Percentiles rank a stretch among this genome's conserved stretches.
Conservation (phyloP, 2,888 invertebrate species). For the Sphecodes monilicornis region DNA sequence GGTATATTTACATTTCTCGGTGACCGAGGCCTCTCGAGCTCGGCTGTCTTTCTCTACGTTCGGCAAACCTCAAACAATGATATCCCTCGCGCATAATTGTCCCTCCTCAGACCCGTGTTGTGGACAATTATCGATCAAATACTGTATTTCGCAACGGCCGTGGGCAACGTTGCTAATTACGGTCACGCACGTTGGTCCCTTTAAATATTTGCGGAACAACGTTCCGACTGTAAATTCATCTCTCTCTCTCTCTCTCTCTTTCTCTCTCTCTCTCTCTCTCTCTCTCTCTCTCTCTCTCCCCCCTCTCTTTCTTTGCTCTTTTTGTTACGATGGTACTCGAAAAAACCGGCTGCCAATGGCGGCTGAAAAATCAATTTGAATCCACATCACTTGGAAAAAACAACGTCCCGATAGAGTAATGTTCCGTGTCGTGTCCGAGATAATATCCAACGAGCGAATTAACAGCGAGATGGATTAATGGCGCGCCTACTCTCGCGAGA, state of each 20-base stretch:
- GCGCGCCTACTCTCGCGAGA: neutral
- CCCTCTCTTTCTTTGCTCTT: neutral
- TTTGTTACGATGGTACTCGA: neutral
- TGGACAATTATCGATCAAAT: no score
- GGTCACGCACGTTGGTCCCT: neutral
- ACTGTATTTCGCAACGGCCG: neutral
- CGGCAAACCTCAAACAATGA: no score
- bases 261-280: neutral
- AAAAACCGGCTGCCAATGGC: slow-evolving; percentile 25
- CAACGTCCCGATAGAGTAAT: neutral
- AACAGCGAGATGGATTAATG: slow-evolving; percentile 15
- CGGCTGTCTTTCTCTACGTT: no score
- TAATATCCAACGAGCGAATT: slow-evolving; percentile 16
- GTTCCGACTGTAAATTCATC: slow-evolving; percentile 10
- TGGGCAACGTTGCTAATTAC: neutral
- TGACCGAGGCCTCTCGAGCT: no score
- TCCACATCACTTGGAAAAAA: neutral
- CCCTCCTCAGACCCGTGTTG: no score
- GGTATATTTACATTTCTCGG: no score
- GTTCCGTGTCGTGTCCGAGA: neutral
- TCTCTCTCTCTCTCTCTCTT: neutral
- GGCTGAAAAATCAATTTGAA: slow-evolving; percentile 29
- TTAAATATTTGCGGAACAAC: slow-evolving; percentile 15
- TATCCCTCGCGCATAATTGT: no score
- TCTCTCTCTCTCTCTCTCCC: neutral